Evolutionary conservation across 2,888 invertebrate species (phyloP), one percentile per base, ranked within the genome.

Genomic region (Camptogramma bilineatum): DNA sequence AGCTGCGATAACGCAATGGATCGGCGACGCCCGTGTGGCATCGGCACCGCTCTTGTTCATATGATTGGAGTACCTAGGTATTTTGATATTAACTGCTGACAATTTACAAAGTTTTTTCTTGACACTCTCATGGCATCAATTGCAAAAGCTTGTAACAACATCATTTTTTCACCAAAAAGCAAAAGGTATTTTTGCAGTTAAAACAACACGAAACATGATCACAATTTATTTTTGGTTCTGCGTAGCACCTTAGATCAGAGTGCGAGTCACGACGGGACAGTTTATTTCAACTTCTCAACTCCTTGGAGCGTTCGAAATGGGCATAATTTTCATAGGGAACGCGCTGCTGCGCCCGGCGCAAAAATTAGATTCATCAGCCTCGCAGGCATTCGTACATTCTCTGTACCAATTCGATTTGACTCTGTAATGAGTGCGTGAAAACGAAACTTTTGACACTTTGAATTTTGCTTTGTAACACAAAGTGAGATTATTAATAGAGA

Each of bases 261-360:
- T 88, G 86, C 90, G 72, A 90, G 91, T 91, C 91, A 91, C 91
- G 91, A 74, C 79, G 82, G 82, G 87, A 88, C 91, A 90, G 91
- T 92, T 91, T 91, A 89, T 91, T 90, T 85, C 85, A 88, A 90
- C 88, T 91, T 90, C 86, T 84, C 85, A 91, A 92, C 88, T 91
- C 86, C 82, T 79, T 79, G 76, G 78, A 79, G 81, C 86, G 86
- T 89, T 91, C 88, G 82, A 88, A 91, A 86, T 87, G 88, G 82
- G 90, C 87, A 90, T 91, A 91, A 91, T 91, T 91, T 91, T 91
- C 90, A 88, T 90, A 90, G 88, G 85, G 82, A 89, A 86, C 86
- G 83, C 86, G 83, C 83, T 79, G 78, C 75, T 85, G 83, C 83
- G 79, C 84, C 77, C 82, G 81, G 81, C 83, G 77, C 86, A 90